Evolutionary conservation across 1,140 invertebrate genomes (phyloP).

Genomic region (Zophobas atratus): DNA sequence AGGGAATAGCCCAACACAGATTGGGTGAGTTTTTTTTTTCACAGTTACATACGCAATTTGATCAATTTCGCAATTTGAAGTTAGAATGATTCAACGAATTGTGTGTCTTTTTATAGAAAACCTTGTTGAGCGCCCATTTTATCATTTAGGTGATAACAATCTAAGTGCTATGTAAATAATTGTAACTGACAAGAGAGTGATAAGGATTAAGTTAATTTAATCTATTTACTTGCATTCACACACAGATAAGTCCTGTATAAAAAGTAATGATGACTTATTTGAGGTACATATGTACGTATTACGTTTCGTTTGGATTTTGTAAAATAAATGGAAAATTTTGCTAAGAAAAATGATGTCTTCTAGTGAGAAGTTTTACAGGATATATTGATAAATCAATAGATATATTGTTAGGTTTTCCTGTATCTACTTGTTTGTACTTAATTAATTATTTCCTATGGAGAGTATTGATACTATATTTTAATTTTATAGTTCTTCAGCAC

Average conservation of each 20-base stretch:
- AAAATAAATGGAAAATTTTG: too few relatives aligned
- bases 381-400: too few relatives aligned
- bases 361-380: too few relatives aligned
- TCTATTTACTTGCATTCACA: slow-evolving; percentile 10
- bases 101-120: slow-evolving; percentile 15
- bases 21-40: slow-evolving; percentile 48
- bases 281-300: slow-evolving; percentile 4
- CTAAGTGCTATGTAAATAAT: slow-evolving; percentile 54
- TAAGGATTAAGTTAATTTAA: slow-evolving; percentile 44
- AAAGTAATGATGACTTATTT: background rate
- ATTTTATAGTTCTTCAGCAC: slow-evolving; percentile 4
- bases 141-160: slow-evolving; percentile 49
- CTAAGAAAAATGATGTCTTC: too few relatives aligned
- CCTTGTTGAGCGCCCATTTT: slow-evolving; percentile 20
- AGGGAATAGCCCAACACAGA: background rate
- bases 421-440: too few relatives aligned
- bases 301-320: background rate
- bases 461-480: background rate
- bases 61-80: slow-evolving; percentile 33
- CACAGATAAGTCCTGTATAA: background rate
- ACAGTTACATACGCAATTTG: background rate
- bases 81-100: background rate
- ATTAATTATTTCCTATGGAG: too few relatives aligned
- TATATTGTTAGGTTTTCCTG: too few relatives aligned
- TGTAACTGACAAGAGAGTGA: slow-evolving; percentile 49